phyloP scores from a whole-genome alignment of 2,113 vertebrate genomes.

The Casuarius casuarius region DNA sequence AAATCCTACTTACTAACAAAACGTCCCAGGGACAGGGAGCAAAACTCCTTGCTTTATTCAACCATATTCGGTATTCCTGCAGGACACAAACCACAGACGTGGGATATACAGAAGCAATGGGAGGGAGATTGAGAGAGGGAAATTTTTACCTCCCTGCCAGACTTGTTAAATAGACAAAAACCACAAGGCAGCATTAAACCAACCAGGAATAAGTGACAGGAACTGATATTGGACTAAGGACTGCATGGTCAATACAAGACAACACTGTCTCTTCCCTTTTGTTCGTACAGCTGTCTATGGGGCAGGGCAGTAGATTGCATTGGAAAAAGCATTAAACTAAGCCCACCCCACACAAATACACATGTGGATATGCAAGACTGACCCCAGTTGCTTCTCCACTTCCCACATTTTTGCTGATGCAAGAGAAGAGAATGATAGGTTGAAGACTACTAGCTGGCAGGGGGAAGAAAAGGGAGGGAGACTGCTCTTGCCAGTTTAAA shows the following conservation, averaged over 20 bases:
- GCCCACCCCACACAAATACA: fast-evolving
- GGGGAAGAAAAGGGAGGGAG: background rate
- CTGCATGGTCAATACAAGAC: background rate
- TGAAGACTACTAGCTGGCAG: background rate
- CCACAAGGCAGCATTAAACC: background rate
- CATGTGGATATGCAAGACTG: background rate
- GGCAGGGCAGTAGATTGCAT: background rate
- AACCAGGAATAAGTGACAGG: background rate
- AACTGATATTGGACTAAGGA: background rate
- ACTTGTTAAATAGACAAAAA: background rate
- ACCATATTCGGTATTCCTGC: background rate
- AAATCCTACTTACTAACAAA: background rate
- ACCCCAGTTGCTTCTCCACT: background rate
- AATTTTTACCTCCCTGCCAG: background rate
- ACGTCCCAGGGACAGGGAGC: background rate
- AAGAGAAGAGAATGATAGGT: background rate
- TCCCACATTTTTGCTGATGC: background rate
- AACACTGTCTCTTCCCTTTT: background rate
- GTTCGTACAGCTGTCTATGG: fast-evolving
- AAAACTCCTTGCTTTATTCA: background rate
- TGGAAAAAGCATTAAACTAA: background rate
- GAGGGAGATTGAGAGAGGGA: background rate
- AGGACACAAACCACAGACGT: background rate
- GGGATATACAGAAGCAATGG: fast-evolving
- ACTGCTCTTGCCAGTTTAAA: background rate